phyloP scores from a whole-genome alignment of 2,113 vertebrate genomes.

The Cinclus mexicanus region DNA sequence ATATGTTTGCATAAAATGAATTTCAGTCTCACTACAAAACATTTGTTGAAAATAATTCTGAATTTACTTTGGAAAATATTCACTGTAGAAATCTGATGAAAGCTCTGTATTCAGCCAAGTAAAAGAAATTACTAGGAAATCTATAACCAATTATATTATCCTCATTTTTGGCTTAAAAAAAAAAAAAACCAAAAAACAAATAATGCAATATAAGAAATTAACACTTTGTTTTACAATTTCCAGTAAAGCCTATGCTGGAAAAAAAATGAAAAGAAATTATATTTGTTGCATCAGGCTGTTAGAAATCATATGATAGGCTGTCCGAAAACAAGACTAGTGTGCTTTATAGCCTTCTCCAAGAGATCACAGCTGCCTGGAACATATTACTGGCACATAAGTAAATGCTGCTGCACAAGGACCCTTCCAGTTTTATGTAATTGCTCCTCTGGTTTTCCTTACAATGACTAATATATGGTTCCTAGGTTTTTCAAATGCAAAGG shows the following conservation, averaged over 20 bases:
- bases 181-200: background rate
- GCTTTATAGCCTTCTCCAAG: background rate
- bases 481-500: background rate
- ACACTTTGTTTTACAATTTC: background rate
- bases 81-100: background rate
- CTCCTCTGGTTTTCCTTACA: background rate
- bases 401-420: background rate
- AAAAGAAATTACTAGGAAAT: background rate
- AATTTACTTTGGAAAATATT: conserved; percentile 10
- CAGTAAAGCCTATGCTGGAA: background rate
- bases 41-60: conserved; percentile 14
- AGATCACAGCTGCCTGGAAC: background rate
- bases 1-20: background rate
- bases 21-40: background rate
- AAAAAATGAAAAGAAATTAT: background rate
- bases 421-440: background rate
- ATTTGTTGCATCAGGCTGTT: background rate
- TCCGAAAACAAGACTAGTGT: background rate
- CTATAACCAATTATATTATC: background rate
- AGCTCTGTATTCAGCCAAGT: background rate
- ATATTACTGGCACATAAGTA: background rate
- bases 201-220: background rate
- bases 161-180: background rate
- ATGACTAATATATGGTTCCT: background rate
- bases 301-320: background rate